Evolutionary conservation across 2,113 vertebrate genomes (phyloP).

Genomic region (Australoheros scitulus): DNA sequence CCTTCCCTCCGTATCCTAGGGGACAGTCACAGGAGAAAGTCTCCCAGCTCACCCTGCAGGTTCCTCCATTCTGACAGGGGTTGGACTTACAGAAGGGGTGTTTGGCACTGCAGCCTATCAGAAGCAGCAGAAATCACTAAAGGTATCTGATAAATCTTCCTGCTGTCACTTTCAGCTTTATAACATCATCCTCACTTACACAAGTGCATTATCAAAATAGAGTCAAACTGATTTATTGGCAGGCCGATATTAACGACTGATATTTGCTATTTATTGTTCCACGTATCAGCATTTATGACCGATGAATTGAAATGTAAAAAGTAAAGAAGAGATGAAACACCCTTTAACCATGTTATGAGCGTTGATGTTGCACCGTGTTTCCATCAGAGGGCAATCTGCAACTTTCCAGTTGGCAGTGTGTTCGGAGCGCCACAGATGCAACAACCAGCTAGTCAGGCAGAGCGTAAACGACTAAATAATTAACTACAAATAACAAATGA

Average conservation of each 20-base stretch:
- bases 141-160: neutral
- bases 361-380: neutral
- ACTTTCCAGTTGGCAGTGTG: rapidly evolving
- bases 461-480: neutral
- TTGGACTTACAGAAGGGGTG: conserved; percentile 90
- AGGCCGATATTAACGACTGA: too few relatives aligned
- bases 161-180: neutral
- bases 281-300: neutral
- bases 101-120: conserved; percentile 92
- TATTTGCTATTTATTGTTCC: neutral
- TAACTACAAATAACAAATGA: neutral
- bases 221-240: neutral
- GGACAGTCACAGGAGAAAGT: conserved; percentile 94
- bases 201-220: neutral
- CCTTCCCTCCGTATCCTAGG: conserved; percentile 94
- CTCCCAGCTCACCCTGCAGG: conserved; percentile 93
- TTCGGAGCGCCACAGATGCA: rapidly evolving
- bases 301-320: neutral
- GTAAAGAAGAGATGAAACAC: neutral
- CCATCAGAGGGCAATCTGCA: neutral
- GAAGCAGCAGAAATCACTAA: neutral
- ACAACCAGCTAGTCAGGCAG: neutral
- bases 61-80: conserved; percentile 93
- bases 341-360: neutral
- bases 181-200: neutral